phyloP scores from a whole-genome alignment of 2,113 vertebrate genomes.

The Lophotis ruficrista region DNA sequence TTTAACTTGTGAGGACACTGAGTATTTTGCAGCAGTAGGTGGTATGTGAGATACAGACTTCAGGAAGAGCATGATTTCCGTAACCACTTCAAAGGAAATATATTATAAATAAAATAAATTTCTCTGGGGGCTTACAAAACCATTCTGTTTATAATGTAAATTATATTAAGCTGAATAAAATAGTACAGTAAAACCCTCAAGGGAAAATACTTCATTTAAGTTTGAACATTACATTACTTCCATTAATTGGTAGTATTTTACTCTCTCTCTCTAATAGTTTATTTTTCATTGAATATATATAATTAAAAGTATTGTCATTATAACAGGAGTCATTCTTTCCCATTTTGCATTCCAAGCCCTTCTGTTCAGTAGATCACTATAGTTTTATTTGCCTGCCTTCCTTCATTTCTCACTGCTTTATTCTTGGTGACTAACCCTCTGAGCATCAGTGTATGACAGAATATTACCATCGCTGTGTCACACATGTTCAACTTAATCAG shows the following conservation, averaged over 20 bases:
- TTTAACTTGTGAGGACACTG: constrained; percentile 9
- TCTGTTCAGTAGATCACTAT: background rate
- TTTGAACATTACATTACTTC: constrained; percentile 37
- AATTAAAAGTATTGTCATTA: constrained; percentile 35
- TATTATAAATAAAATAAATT: constrained; percentile 57
- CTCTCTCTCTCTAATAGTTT: constrained; percentile 9
- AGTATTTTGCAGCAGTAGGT: constrained; percentile 24
- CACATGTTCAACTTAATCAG: background rate
- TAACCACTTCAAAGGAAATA: constrained; percentile 55
- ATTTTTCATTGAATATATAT: constrained; percentile 36
- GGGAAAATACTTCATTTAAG: constrained; percentile 52
- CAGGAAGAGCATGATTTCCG: constrained; percentile 35
- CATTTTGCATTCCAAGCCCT: background rate
- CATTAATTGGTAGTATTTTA: constrained; percentile 54
- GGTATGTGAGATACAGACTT: constrained; percentile 3
- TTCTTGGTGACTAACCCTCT: background rate
- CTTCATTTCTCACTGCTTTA: background rate
- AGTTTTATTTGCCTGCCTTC: background rate
- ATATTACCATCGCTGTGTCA: background rate
- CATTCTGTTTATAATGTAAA: constrained; percentile 62
- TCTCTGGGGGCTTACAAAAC: constrained; percentile 37
- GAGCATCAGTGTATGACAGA: background rate
- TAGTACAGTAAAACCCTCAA: constrained; percentile 13
- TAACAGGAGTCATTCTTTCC: background rate
- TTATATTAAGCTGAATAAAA: constrained; percentile 52